Conservation (phyloP, 92 coral and sea anemone species). For the Phenganax marumi region DNA sequence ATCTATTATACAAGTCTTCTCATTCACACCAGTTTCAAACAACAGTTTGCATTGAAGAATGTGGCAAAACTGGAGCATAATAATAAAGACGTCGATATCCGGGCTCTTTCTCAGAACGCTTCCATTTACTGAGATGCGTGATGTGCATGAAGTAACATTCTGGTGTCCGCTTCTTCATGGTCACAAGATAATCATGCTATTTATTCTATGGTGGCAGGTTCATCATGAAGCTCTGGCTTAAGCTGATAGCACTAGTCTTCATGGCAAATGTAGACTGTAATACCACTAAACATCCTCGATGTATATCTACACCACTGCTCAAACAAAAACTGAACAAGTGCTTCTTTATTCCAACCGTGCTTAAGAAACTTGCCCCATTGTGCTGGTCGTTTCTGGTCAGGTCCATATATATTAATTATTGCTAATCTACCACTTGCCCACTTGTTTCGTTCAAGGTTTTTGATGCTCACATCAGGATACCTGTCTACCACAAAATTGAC, state of each 20-base stretch:
- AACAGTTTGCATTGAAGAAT: no score
- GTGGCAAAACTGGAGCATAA: no score
- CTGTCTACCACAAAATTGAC: slow-evolving; percentile 40
- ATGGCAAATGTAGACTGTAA: no score
- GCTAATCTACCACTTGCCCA: no score
- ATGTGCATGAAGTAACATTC: slow-evolving; percentile 29
- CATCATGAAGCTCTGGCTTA: background rate
- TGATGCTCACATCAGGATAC: no score
- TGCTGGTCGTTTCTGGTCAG: slow-evolving; percentile 29
- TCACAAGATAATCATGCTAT: slow-evolving; percentile 1
- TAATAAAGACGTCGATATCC: no score
- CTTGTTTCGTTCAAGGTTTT: no score
- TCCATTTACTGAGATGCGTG: background rate
- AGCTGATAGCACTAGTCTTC: background rate
- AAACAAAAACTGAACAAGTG: no score
- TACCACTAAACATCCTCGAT: no score
- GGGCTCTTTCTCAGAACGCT: no score
- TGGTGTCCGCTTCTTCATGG: background rate
- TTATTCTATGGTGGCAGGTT: background rate
- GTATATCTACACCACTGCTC: slow-evolving; percentile 8
- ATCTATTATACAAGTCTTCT: no score
- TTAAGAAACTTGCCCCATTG: slow-evolving; percentile 63
- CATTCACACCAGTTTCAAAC: no score
- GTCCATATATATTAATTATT: slow-evolving; percentile 6
- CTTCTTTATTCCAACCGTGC: slow-evolving; percentile 51